Evolutionary conservation across 1,140 invertebrate species (phyloP), one percentile per base, ranked within the genome.

Genomic region (Atta texana): DNA sequence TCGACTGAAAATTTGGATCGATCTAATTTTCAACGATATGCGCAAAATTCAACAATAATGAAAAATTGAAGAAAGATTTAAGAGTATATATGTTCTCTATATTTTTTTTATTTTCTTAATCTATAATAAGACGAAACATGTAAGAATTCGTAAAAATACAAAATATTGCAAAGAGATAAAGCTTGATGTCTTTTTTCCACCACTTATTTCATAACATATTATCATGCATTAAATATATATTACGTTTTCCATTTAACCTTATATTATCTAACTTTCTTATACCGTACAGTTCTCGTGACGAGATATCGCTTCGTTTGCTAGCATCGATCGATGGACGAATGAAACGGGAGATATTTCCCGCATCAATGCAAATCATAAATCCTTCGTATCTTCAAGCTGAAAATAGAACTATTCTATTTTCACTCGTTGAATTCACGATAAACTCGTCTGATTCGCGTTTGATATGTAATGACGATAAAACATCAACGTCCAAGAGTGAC

Each of bases 381-480:
- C 61, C 82, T 39, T 57, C 49, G 44, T 61, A 44, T 81, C 59
- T 14, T 49, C 24, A 53, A 72, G 10, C 63, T 57, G 61, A 77
- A 80, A 90, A 90, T 78, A 55, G 39, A 75, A 90, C 77, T 51
- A 87, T 89, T 88, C 82, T 87, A 71, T 84, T 64, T 76, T 55
- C 51, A 34, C 6, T 53, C 61, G 8, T 78, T 51, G 59, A 86
- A 82, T 74, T 31, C 44, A 16, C 16, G 59, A 64, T 78, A 88
- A 89, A 88, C 49, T 82, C 74, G 55, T 89, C 64, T 34, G 49
- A 12, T 16, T 10, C 31, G 69, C 68, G 34, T 85, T 24, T 71
- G 44, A 7, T 28, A 80, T 59, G 39, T 82, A 82, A 78, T 49
- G 24, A 82, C 14, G 31, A 78, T 31, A 44, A 68, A 68, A 85